These are phyloP conservation scores for Chymomyza procnemis DNA, from an alignment of 2,888 invertebrate species.

Conservation along the genomic window DNA sequence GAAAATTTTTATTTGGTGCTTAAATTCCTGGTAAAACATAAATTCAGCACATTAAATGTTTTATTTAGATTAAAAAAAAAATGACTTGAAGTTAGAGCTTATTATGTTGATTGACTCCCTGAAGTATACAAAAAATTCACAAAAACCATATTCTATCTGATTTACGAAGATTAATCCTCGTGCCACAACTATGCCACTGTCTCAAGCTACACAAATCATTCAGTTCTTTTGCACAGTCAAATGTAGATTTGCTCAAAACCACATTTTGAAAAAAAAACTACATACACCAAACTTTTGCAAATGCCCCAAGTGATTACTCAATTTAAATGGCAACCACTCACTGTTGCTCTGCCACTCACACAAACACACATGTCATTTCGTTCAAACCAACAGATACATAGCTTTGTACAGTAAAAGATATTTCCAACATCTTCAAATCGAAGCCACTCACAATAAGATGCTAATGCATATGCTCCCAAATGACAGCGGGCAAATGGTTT, in stretches of 20 bases:
- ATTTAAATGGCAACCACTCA: conserved; percentile 60
- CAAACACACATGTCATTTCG: neutral
- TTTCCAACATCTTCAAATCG: conserved; percentile 38
- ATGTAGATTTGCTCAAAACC: conserved; percentile 15
- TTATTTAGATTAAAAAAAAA: no score
- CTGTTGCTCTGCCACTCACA: neutral
- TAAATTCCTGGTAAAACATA: no score
- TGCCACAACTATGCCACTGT: neutral
- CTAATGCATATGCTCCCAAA: conserved; percentile 64
- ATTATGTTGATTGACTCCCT: no score
- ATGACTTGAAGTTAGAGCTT: no score
- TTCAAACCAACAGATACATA: conserved; percentile 18
- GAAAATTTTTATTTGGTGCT: no score
- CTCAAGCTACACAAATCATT: conserved; percentile 36
- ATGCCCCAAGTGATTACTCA: conserved; percentile 70
- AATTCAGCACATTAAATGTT: no score
- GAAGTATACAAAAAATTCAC: no score
- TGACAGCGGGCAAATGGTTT: conserved; percentile 37
- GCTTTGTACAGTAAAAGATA: conserved; percentile 3
- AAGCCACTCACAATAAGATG: conserved; percentile 56
- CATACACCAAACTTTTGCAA: conserved; percentile 39
- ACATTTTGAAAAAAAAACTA: conserved; percentile 4
- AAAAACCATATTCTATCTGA: no score
- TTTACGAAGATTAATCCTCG: no score
- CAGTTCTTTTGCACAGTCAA: conserved; percentile 37